Evolutionary conservation across 2,113 vertebrate species (phyloP), one percentile per base, ranked within the genome.

Genomic region (Plectropomus leopardus): DNA sequence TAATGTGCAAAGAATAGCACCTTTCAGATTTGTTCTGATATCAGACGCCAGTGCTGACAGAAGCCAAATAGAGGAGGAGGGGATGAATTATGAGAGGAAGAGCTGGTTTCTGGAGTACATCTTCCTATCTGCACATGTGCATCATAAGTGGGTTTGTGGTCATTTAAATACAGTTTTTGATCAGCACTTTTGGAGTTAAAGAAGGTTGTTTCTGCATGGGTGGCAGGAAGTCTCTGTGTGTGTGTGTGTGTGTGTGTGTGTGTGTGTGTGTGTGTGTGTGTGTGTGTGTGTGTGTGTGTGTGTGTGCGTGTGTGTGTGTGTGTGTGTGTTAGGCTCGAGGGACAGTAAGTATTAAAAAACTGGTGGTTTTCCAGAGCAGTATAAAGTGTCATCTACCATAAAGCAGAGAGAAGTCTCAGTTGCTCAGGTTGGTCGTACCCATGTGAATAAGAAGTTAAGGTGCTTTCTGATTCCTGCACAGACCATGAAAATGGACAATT

Each of bases 401-500:
- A 84, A 70, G n/a, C 34, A 48, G 44, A 81, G 15, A 67, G 45
- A 77, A 68, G 73, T 78, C 71, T 76, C 66, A 19, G 32, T 14
- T 30, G 26, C 23, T 70, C 0, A 21, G 21, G 34, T 63, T 58
- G 60, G n/a, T 82, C 73, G 66, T 50, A 50, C 69, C 65, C 47
- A 4, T 67, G 76, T 72, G 73, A 67, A 72, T 58, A 40, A 51
- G 57, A 68, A n/a, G 59, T 79, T 80, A 65, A 53, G 9, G 50
- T 19, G 26, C 55, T 80, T 74, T 82, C 54, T 76, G 34, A 61
- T 67, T 14, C 53, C 64, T 17, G 72, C 66, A 44, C 40, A 61
- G 36, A 60, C 69, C 80, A 81, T 83, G 70, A 80, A 88, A 91
- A 78, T 80, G n/a, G 68, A 86, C 78, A 68, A 82, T 88, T 89